A percentile compares a stretch with the other conserved stretches of the same genome.
Conservation (phyloP, 2,888 invertebrate genomes). For the Cryptus armator region DNA sequence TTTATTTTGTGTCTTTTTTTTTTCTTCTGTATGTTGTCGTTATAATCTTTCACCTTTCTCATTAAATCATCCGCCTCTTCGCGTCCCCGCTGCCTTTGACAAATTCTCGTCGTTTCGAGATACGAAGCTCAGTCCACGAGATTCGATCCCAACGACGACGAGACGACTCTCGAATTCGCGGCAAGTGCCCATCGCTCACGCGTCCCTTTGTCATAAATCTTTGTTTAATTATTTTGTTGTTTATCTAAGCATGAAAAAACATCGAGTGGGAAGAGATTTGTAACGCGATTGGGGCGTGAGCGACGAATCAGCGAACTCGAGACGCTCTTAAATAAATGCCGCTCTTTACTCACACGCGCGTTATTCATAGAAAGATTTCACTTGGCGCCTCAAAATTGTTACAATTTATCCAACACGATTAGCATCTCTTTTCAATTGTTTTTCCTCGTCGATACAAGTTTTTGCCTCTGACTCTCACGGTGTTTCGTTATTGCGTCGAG, state of each 20-base stretch:
- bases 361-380: slow-evolving; percentile 55
- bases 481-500: slow-evolving; percentile 29
- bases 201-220: slow-evolving; percentile 37
- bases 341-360: neutral
- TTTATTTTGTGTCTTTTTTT: slow-evolving; percentile 83
- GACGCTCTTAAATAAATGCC: slow-evolving; percentile 28
- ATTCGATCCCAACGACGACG: slow-evolving; percentile 16
- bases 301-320: slow-evolving; percentile 44
- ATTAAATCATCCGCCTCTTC: slow-evolving; percentile 57
- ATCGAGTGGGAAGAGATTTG: slow-evolving; percentile 59
- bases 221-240: slow-evolving; percentile 33
- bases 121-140: slow-evolving; percentile 56
- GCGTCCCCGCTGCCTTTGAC: slow-evolving; percentile 61
- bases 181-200: slow-evolving; percentile 38
- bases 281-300: slow-evolving; percentile 38
- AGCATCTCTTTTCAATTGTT: neutral
- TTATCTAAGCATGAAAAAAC: slow-evolving; percentile 49
- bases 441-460: slow-evolving; percentile 33
- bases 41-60: slow-evolving; percentile 73
- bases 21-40: slow-evolving; percentile 77
- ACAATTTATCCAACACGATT: slow-evolving; percentile 6
- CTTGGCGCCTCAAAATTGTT: neutral
- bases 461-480: slow-evolving; percentile 57
- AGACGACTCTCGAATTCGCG: slow-evolving; percentile 38
- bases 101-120: slow-evolving; percentile 47